Conservation (phyloP, 2,888 invertebrate species). For the Crepidodera aurea region DNA sequence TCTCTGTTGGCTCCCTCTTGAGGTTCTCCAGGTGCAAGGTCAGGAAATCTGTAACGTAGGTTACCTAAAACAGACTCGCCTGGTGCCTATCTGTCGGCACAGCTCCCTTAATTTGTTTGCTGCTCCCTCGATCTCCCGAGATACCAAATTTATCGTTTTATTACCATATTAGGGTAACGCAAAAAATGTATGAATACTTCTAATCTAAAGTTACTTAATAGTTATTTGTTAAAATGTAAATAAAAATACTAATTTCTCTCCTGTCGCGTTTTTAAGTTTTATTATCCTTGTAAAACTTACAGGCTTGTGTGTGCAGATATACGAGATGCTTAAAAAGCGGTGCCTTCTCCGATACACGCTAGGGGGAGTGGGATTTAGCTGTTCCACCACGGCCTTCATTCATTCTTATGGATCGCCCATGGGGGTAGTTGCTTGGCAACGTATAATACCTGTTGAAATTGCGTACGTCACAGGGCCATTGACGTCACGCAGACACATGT, state of each 20-base stretch:
- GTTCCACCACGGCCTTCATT: not conserved
- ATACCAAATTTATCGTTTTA: too few species aligned
- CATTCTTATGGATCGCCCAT: slow-evolving; percentile 33
- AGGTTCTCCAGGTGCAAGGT: slow-evolving; percentile 6
- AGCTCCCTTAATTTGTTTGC: not conserved
- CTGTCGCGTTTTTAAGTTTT: too few species aligned
- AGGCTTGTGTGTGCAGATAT: too few species aligned
- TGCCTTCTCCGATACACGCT: not conserved
- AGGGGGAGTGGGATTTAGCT: not conserved
- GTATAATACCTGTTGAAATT: slow-evolving; percentile 44
- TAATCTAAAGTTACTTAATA: too few species aligned
- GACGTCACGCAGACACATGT: slow-evolving; percentile 41
- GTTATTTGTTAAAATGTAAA: too few species aligned
- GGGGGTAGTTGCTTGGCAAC: slow-evolving; percentile 40
- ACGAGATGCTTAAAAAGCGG: too few species aligned
- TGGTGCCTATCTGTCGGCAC: not conserved
- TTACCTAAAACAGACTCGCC: not conserved
- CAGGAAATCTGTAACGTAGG: slow-evolving; percentile 2
- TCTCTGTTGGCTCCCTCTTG: not conserved
- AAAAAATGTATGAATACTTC: not conserved
- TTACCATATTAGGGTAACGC: not conserved
- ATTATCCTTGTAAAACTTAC: too few species aligned
- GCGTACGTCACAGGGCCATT: slow-evolving; percentile 39
- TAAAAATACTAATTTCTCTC: too few species aligned
- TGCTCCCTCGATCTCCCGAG: not conserved